Conservation (phyloP, 1,140 invertebrate species). For the Lepeophtheirus salmonis region DNA sequence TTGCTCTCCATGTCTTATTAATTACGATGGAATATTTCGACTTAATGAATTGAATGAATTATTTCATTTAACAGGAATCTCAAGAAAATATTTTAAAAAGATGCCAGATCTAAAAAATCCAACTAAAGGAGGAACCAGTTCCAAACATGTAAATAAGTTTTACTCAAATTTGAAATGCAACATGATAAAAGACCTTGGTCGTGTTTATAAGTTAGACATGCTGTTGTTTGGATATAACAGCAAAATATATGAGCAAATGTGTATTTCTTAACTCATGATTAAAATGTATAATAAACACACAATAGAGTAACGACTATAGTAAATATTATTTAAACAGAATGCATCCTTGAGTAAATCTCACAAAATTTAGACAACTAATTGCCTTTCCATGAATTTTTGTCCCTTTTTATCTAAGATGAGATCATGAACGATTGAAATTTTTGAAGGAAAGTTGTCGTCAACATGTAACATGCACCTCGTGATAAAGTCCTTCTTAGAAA, state of each 20-base stretch:
- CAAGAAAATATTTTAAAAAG: background rate
- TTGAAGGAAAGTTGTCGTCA: background rate
- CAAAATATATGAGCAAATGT: background rate
- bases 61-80: background rate
- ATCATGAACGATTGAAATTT: background rate
- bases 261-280: background rate
- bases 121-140: background rate
- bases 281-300: conserved; percentile 1
- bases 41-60: conserved; percentile 6
- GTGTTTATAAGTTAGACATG: background rate
- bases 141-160: background rate
- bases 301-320: too few relatives aligned
- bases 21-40: conserved; percentile 16
- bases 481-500: background rate
- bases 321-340: too few relatives aligned
- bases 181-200: background rate
- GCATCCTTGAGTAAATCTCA: too few relatives aligned
- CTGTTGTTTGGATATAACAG: background rate
- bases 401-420: background rate
- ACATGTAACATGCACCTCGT: background rate
- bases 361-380: background rate
- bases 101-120: background rate
- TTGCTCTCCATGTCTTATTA: conserved; percentile 14
- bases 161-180: background rate
- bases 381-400: background rate